Conservation (phyloP, 2,888 invertebrate genomes). For the Pollenia labialis region DNA sequence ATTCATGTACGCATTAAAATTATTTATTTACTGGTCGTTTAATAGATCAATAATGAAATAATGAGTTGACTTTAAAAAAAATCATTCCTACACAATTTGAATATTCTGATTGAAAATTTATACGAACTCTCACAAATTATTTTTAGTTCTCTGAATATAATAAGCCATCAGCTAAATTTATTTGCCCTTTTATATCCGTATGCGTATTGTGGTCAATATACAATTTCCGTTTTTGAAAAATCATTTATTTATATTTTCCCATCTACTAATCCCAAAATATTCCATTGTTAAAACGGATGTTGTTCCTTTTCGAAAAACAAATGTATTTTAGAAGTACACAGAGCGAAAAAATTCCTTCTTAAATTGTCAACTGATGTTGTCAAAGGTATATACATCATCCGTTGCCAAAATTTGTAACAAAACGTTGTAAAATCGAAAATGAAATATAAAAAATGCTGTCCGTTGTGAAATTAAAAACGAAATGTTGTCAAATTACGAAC, state of each 20-base stretch:
- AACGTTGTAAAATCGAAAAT: too few relatives aligned
- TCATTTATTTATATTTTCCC: conserved; percentile 51
- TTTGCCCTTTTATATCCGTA: neutral
- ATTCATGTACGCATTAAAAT: conserved; percentile 53
- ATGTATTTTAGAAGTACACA: neutral
- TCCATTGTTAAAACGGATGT: conserved; percentile 39
- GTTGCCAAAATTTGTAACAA: too few relatives aligned
- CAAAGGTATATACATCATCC: neutral
- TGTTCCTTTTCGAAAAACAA: conserved; percentile 14
- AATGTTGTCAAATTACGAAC: too few relatives aligned
- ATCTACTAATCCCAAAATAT: conserved; percentile 8
- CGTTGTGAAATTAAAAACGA: too few relatives aligned
- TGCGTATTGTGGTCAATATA: conserved; percentile 15
- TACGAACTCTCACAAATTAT: conserved; percentile 4
- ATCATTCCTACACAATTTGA: neutral
- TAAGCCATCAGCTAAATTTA: neutral
- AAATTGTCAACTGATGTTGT: too few relatives aligned
- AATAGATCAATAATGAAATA: conserved; percentile 39
- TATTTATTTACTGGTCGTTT: conserved; percentile 50
- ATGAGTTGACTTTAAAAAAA: neutral
- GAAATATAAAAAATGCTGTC: too few relatives aligned
- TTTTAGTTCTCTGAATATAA: neutral
- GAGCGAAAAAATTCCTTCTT: too few relatives aligned
- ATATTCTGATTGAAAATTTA: conserved; percentile 14
- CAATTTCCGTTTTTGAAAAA: conserved; percentile 64